Evolutionary conservation across 2,113 vertebrate species (phyloP).

Genomic region (Rutilus rutilus): DNA sequence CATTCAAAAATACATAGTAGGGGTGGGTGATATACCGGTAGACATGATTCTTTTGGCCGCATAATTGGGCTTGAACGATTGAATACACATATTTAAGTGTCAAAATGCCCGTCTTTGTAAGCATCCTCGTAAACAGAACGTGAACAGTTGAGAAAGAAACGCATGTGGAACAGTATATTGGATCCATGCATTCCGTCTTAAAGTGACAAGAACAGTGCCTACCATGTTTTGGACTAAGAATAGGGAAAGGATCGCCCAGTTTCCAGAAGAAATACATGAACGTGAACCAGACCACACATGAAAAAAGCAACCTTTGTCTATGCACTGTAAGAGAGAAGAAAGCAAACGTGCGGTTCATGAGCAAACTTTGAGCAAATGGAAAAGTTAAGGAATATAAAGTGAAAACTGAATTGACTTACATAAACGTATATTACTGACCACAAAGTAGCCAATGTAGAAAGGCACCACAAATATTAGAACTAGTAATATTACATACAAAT

Average conservation of each 20-base stretch:
- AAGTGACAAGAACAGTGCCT: constrained; percentile 58
- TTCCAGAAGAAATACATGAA: constrained; percentile 99
- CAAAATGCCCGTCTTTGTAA: no score
- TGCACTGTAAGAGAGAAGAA: constrained; percentile 79
- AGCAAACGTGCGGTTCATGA: background rate
- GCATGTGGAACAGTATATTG: no score
- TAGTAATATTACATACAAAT: constrained; percentile 94
- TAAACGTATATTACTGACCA: constrained; percentile 96
- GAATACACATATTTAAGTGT: no score
- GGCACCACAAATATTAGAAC: constrained; percentile 97
- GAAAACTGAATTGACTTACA: constrained; percentile 79
- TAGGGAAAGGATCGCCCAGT: constrained; percentile 95
- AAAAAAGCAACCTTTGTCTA: constrained; percentile 90
- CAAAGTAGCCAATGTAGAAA: constrained; percentile 98
- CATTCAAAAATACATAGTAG: background rate
- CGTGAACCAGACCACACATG: constrained; percentile 93
- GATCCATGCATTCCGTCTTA: no score
- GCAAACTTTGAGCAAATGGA: background rate
- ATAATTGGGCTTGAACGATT: no score
- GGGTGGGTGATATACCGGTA: no score
- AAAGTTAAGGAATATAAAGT: background rate
- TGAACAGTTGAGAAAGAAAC: no score
- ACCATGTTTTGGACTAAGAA: constrained; percentile 98
- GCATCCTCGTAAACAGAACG: no score
- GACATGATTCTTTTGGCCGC: no score